Evolutionary conservation across 1,140 invertebrate genomes (phyloP), one percentile per base, ranked within the genome.

Genomic region (Bilobella aurantiaca): DNA sequence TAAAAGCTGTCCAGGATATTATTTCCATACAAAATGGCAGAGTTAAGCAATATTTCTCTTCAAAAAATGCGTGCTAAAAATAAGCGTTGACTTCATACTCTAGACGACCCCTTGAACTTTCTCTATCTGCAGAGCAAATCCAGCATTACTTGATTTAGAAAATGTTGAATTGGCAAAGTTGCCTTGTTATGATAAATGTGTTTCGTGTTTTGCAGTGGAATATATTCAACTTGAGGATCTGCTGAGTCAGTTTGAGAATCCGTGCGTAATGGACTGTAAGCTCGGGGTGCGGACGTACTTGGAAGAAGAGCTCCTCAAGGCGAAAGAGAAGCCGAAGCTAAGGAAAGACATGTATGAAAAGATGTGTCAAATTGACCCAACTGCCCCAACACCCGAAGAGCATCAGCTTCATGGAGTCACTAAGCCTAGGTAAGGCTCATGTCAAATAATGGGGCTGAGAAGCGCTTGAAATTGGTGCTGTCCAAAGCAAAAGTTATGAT

Each of bases 291-390:
- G 93, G 68, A 96, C 94, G 0, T 98, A 96, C 77, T 79, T 96
- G 58, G 93, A 96, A 79, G 91, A 95, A 70, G 93, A 98, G 78
- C 78, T 96, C 23, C 87, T 89, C 1, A 96, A 95, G 79, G 92
- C 93, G 1, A 91, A 93, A 78, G 90, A 94, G 77, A 94, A 93
- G 76, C 93, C 92, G 14, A 95, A 94, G 78, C 79, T 96, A 68
- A 83, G 90, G 79, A 91, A 90, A 79, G 95, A 98, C 78, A 95
- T 98, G 89, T 98, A 96, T 77, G 90, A 97, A 71, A 97, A 98
- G 80, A 98, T 98, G 94, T 87, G 95, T 64, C 90, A 95, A 76
- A 90, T 97, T 61, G 94, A 97, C 75, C 84, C 88, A 25, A 81
- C 81, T 67, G 94, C 93, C 3, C 94, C 94, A 8, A 93, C 87